These are phyloP conservation scores for Drosophila tanythrix DNA, from an alignment of 2,888 invertebrate species.

Conservation along the genomic window DNA sequence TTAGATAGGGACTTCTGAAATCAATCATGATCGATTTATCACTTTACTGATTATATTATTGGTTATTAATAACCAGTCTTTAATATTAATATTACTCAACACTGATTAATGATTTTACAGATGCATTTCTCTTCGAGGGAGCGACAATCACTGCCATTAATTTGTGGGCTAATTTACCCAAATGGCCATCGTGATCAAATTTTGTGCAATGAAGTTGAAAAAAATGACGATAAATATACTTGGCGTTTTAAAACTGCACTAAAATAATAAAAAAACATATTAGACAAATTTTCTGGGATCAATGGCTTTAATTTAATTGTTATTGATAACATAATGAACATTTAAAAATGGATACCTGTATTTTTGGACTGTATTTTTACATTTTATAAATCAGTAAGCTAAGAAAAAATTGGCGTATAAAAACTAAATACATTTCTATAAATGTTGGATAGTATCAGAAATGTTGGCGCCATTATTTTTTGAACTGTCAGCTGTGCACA, in stretches of 20 bases:
- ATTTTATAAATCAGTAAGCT: not conserved
- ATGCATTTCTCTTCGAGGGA: not conserved
- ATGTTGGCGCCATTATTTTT: not conserved
- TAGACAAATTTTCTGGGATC: not conserved
- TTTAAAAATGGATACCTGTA: not conserved
- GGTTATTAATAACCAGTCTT: not conserved
- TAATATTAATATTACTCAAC: not conserved
- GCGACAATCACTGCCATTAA: not conserved
- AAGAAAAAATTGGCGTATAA: too few relatives aligned
- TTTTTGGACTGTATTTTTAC: not conserved
- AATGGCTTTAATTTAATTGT: not conserved
- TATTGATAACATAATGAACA: not conserved
- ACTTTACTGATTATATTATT: not conserved
- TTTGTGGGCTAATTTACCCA: not conserved
- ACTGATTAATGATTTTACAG: not conserved
- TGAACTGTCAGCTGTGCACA: not conserved
- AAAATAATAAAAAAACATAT: not conserved
- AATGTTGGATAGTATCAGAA: not conserved
- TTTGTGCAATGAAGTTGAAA: not conserved
- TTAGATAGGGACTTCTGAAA: conserved; percentile 2
- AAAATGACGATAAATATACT: not conserved
- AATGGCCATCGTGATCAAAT: not conserved
- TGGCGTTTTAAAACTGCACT: not conserved
- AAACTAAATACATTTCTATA: not conserved
- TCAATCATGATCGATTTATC: not conserved